These are phyloP conservation scores for Phoxinus phoxinus DNA, from an alignment of 2,113 vertebrate genomes.

Conservation along the genomic window DNA sequence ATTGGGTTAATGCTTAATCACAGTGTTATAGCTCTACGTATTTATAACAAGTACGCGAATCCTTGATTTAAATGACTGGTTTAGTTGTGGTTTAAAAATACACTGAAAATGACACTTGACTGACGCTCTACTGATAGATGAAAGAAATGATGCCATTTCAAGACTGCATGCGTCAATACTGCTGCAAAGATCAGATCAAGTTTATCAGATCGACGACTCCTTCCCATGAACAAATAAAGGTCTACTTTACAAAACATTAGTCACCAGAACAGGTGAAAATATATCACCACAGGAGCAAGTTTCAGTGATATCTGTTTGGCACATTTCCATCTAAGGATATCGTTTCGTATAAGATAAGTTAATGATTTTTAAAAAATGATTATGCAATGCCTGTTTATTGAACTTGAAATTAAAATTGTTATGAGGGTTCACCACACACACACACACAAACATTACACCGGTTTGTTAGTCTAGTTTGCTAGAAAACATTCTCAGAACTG, in stretches of 20 bases:
- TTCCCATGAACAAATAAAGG: background rate
- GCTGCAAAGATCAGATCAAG: background rate
- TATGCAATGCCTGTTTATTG: background rate
- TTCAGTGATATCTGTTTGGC: background rate
- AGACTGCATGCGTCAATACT: background rate
- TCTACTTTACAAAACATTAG: background rate
- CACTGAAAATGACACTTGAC: background rate
- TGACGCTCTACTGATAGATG: background rate
- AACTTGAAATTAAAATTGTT: no score
- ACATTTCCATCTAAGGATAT: background rate
- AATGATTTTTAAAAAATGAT: background rate
- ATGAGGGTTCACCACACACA: no score
- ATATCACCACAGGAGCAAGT: background rate
- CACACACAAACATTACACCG: no score
- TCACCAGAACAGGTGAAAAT: background rate
- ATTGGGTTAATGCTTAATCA: constrained; percentile 12
- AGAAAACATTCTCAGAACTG: background rate
- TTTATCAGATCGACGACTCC: background rate
- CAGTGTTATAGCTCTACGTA: background rate
- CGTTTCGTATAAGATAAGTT: background rate
- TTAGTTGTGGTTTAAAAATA: background rate
- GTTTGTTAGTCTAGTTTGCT: background rate
- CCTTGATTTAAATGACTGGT: background rate
- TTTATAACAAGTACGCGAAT: background rate
- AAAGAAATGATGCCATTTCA: background rate